Evolutionary conservation across 2,888 invertebrate species (phyloP).

Genomic region (Eugnorisma glareosa): DNA sequence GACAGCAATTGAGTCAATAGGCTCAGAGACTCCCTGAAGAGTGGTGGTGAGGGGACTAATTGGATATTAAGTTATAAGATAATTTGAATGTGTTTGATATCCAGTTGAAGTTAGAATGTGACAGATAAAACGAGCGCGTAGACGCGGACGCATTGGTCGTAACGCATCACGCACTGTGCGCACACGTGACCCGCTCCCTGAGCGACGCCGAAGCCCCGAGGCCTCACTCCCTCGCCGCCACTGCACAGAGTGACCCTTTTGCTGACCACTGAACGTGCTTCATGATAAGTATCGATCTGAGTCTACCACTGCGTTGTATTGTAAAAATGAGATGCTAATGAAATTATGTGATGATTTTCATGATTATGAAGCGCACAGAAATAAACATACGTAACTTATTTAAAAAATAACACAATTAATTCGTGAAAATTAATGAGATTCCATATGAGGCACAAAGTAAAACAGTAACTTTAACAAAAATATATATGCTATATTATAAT

Average conservation of each 20-base stretch:
- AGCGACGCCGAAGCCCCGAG: neutral
- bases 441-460: constrained; percentile 87
- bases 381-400: constrained; percentile 63
- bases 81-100: neutral
- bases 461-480: constrained; percentile 86
- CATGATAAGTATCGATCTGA: constrained; percentile 10
- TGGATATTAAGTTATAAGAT: neutral
- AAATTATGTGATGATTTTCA: constrained; percentile 74
- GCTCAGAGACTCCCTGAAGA: neutral
- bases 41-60: constrained; percentile 4
- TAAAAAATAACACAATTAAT: constrained; percentile 66
- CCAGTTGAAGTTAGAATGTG: constrained; percentile 14
- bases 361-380: constrained; percentile 74
- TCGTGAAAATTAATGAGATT: constrained; percentile 85
- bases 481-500: constrained; percentile 80
- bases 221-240: neutral
- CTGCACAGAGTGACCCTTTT: neutral
- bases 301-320: constrained; percentile 29
- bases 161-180: neutral
- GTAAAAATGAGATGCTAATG: constrained; percentile 51
- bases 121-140: neutral
- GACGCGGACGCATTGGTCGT: neutral
- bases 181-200: neutral
- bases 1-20: constrained; percentile 5
- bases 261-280: constrained; percentile 7